phyloP scores from a whole-genome alignment of 1,140 invertebrate genomes.

The Araneus ventricosus region DNA sequence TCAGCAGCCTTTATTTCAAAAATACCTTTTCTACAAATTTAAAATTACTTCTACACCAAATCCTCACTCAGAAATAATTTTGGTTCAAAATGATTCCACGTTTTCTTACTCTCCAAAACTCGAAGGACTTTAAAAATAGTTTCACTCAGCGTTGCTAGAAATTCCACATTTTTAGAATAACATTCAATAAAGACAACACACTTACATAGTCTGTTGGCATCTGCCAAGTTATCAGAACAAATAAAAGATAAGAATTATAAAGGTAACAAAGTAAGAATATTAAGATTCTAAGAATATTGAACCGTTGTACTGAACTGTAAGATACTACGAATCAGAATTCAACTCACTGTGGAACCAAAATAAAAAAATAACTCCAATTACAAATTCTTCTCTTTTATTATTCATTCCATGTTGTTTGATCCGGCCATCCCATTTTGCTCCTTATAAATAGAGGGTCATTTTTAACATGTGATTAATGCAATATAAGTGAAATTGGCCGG shows the following conservation, averaged over 20 bases:
- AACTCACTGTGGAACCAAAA: background rate
- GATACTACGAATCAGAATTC: background rate
- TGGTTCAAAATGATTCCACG: too few relatives aligned
- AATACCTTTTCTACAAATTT: too few relatives aligned
- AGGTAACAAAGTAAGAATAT: too few relatives aligned
- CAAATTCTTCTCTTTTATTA: background rate
- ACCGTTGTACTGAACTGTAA: background rate
- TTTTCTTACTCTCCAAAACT: too few relatives aligned
- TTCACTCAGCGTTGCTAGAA: background rate
- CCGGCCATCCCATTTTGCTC: constrained; percentile 17
- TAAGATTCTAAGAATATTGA: too few relatives aligned
- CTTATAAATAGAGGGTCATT: background rate
- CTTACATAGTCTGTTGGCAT: background rate
- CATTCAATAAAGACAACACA: background rate
- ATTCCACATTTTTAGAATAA: background rate
- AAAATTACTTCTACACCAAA: too few relatives aligned
- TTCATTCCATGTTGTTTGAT: constrained; percentile 6
- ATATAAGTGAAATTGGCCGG: background rate
- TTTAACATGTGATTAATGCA: constrained; percentile 21
- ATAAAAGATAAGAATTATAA: too few relatives aligned
- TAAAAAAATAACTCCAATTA: constrained; percentile 17
- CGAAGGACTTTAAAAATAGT: too few relatives aligned
- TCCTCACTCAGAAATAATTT: too few relatives aligned
- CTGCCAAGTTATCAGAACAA: too few relatives aligned
- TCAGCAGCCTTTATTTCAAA: too few relatives aligned